Percentiles rank a stretch among this genome's conserved stretches.
phyloP scores from a whole-genome alignment of 2,113 vertebrate genomes.

The Galemys pyrenaicus region DNA sequence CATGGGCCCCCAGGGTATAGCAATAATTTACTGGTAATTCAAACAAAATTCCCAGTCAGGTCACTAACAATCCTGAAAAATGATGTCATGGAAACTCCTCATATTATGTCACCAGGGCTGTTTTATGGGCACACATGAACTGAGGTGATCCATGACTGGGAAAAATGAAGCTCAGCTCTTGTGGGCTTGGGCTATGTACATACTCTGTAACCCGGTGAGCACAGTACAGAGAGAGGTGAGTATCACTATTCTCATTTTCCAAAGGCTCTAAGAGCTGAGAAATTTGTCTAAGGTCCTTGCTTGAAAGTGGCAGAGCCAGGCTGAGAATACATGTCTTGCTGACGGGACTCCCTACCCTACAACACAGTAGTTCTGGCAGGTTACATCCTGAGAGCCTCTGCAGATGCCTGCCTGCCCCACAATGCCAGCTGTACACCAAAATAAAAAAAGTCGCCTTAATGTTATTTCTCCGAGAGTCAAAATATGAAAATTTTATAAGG shows the following conservation, averaged over 20 bases:
- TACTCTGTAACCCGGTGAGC: background rate
- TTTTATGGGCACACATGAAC: background rate
- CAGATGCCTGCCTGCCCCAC: too few relatives aligned
- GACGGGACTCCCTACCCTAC: background rate
- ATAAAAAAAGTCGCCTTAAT: background rate
- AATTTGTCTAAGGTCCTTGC: background rate
- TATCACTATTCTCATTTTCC: background rate
- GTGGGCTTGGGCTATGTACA: accelerated
- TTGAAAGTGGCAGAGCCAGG: background rate
- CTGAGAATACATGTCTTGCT: background rate
- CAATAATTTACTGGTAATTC: background rate
- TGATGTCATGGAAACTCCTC: background rate
- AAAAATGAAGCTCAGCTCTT: background rate
- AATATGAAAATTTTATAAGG: background rate
- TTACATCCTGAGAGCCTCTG: background rate
- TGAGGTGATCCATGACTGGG: background rate
- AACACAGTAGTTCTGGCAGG: background rate
- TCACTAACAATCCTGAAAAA: constrained; percentile 10
- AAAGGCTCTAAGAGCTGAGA: background rate
- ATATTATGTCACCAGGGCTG: background rate
- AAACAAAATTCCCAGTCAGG: background rate
- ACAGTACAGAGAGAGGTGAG: background rate
- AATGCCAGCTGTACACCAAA: too few relatives aligned
- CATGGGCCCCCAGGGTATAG: background rate
- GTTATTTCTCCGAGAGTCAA: background rate